Evolutionary conservation across 2,797 vertebrate genomes (phyloP).

Genomic region (Coluber constrictor): DNA sequence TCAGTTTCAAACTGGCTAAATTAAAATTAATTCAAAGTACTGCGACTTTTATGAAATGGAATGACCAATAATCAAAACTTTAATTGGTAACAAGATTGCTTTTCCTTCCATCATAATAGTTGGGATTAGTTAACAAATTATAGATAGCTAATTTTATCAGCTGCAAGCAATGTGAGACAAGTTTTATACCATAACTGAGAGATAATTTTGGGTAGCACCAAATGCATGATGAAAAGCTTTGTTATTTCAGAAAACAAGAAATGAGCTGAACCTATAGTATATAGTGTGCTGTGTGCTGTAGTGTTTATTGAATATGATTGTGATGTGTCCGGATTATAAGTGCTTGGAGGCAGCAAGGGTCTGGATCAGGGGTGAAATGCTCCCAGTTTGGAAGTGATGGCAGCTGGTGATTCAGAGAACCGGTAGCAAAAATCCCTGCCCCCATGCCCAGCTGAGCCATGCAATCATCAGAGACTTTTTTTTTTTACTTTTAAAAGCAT

Average conservation of each 20-base stretch:
- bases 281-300: not conserved
- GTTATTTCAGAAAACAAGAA: not conserved
- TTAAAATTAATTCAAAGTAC: conserved; percentile 63
- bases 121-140: not conserved
- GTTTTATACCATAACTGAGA: not conserved
- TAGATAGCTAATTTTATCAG: not conserved
- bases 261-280: not conserved
- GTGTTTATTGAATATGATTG: not conserved
- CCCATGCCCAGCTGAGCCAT: no score
- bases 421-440: no score
- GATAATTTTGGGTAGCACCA: not conserved
- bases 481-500: no score
- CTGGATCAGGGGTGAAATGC: no score
- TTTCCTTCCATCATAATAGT: not conserved
- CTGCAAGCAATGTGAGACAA: not conserved
- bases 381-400: no score
- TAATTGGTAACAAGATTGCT: conserved; percentile 51
- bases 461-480: no score
- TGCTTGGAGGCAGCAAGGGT: not conserved
- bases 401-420: no score
- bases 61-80: conserved; percentile 53
- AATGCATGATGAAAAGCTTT: not conserved
- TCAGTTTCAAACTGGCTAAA: conserved; percentile 54
- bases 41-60: conserved; percentile 68
- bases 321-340: not conserved